Evolutionary conservation across 53 echinoderm and acorn worm genomes (phyloP).

Genomic region (Pentamera pediparva): DNA sequence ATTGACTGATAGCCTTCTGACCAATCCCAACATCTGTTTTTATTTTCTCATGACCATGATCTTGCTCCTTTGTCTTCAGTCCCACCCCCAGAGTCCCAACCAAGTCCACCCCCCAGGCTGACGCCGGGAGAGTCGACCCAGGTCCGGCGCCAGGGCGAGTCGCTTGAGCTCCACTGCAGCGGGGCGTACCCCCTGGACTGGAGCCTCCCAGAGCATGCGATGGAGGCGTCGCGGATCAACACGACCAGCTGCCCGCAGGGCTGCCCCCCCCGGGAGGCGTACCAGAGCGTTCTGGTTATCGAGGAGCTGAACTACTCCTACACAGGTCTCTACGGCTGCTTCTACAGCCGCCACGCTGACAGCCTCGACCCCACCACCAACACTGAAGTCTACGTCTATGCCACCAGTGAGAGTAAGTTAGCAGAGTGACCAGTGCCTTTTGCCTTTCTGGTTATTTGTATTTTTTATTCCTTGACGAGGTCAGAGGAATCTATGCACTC

Average conservation of each 20-base stretch:
- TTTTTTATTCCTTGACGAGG: too few relatives aligned
- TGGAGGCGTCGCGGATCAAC: background rate
- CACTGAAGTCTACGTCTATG: conserved; percentile 51
- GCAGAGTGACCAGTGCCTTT: background rate
- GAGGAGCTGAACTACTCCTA: conserved; percentile 32
- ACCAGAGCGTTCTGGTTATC: conserved; percentile 44
- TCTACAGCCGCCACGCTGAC: conserved; percentile 66
- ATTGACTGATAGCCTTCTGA: too few relatives aligned
- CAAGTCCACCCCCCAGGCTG: conserved; percentile 2
- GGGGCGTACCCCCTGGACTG: conserved; percentile 50
- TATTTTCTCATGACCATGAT: too few relatives aligned
- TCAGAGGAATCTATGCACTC: background rate
- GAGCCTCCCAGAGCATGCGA: conserved; percentile 21
- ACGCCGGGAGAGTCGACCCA: background rate
- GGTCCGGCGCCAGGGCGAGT: background rate
- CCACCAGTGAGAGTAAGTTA: conserved; percentile 51
- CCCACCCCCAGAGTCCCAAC: background rate
- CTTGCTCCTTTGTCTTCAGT: too few relatives aligned
- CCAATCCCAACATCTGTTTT: too few relatives aligned
- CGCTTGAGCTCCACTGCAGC: conserved; percentile 40
- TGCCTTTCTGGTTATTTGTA: background rate
- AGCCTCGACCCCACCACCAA: conserved; percentile 45
- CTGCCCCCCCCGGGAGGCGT: background rate
- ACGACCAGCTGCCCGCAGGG: background rate
- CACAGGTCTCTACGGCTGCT: conserved; percentile 62